Conservation (phyloP, 2,888 invertebrate species). For the Didymodactylos carnosus region DNA sequence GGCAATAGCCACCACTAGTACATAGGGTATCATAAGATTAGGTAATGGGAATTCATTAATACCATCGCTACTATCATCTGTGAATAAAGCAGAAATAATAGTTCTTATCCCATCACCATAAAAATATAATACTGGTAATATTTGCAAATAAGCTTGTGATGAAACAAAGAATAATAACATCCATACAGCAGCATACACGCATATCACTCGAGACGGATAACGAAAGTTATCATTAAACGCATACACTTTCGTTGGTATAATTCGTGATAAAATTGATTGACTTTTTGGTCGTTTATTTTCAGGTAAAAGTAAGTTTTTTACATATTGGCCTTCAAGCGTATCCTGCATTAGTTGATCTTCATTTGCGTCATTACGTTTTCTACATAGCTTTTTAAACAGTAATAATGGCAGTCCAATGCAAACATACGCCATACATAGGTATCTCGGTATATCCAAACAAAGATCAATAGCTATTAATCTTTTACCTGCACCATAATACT, state of each 20-base stretch:
- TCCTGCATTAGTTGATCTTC: neutral
- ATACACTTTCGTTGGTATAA: neutral
- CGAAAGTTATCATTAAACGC: neutral
- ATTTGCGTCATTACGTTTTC: neutral
- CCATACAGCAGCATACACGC: neutral
- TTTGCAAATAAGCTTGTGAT: neutral
- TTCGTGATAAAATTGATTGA: neutral
- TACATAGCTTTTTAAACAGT: neutral
- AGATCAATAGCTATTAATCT: neutral
- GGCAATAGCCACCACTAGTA: neutral
- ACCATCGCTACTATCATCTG: too few relatives aligned
- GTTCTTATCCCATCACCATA: neutral
- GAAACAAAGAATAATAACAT: neutral
- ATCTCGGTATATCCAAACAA: neutral
- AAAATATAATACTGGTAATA: neutral
- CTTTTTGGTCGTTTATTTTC: neutral
- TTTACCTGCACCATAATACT: neutral
- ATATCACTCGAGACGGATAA: neutral
- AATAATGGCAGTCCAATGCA: neutral
- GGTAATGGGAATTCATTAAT: neutral
- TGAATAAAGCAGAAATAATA: too few relatives aligned
- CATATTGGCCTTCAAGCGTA: neutral
- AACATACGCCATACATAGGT: neutral
- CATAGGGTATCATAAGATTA: neutral
- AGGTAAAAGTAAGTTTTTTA: neutral